Base-by-base conservation (phyloP, 2,113 vertebrate species). In the Zingel zingel region DNA sequence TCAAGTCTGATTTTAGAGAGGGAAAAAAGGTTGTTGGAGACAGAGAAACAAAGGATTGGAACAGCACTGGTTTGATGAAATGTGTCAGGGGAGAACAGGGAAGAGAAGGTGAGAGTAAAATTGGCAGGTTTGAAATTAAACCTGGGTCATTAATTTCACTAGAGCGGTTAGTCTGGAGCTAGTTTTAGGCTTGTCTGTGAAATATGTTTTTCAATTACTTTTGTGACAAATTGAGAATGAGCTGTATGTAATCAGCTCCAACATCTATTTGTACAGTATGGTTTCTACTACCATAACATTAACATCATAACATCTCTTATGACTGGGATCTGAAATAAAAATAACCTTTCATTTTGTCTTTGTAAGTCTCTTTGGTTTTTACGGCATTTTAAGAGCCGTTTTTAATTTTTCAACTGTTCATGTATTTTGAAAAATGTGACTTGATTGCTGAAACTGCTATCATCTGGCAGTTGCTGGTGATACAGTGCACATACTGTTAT, bases 341-440 rank as follows among this genome's bases (percentile, higher is more conserved):
- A 50, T n/a, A 54, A 18, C 48, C 48, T 53, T 10, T 10, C 5
- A 25, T 95, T 95, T 93, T 95, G 94, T 77, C 68, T 68, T 33
- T 82, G 45, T 77, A 30, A 43, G 11, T 43, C 39, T 43, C 10
- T 97, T 95, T 93, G 92, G 95, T n/a, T 97, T 97, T 76, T 91
- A 96, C 68, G 95, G 95, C 94, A 94, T 97, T 97, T 96, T 92
- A 93, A 95, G 15, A 71, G 56, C 13, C 56, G 96, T 96, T 96
- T 97, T 97, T 97, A 11, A 43, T 43, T 39, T 7, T 39, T 97
- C 95, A 77, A 95, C 94, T 86, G 94, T 96, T 95, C 92, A 23
- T 61, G 95, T 96, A 95, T 97, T 96, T 96, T 96, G 91, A 95
- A 79, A 79, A 73, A 80, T 76, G 25, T 61, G 75, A 62, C 72